A percentile compares a stretch with the other conserved stretches of the same genome.
Evolutionary conservation across 2,888 invertebrate genomes (phyloP).

Genomic region (Dynastes maya): DNA sequence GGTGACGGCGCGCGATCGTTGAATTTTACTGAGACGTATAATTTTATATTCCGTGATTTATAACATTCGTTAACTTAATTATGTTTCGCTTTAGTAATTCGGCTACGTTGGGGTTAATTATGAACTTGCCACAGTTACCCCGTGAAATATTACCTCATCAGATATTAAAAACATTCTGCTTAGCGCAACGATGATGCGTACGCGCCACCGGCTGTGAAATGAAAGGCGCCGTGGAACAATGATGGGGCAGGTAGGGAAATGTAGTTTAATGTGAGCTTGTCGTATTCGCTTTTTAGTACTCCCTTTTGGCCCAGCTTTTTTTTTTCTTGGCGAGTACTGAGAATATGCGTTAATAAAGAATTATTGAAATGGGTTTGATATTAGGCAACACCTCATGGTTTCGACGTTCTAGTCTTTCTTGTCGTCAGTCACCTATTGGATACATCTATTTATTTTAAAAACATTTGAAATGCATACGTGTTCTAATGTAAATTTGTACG

Average conservation of each 20-base stretch:
- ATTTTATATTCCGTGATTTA: conserved; percentile 44
- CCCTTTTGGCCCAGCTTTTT: background rate
- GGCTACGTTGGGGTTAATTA: conserved; percentile 46
- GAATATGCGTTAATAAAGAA: background rate
- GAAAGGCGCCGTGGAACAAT: background rate
- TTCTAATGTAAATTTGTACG: no score
- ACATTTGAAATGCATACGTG: no score
- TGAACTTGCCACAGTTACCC: conserved; percentile 43
- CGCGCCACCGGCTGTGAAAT: conserved; percentile 2
- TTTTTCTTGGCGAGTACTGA: background rate
- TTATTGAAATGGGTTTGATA: no score
- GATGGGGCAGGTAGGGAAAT: background rate
- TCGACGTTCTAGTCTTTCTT: no score
- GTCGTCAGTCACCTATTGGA: no score
- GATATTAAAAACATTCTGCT: conserved; percentile 47
- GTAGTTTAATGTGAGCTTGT: conserved; percentile 16
- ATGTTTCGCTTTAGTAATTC: conserved; percentile 44
- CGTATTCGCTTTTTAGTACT: background rate
- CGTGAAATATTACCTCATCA: conserved; percentile 46
- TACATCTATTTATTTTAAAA: no score
- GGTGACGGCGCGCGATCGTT: conserved; percentile 5
- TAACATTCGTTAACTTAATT: conserved; percentile 47
- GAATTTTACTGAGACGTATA: conserved; percentile 46
- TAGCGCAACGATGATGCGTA: conserved; percentile 27
- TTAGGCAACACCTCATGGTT: no score